These are phyloP conservation scores for Oplegnathus fasciatus DNA, from an alignment of 2,113 vertebrate genomes.

Conservation along the genomic window DNA sequence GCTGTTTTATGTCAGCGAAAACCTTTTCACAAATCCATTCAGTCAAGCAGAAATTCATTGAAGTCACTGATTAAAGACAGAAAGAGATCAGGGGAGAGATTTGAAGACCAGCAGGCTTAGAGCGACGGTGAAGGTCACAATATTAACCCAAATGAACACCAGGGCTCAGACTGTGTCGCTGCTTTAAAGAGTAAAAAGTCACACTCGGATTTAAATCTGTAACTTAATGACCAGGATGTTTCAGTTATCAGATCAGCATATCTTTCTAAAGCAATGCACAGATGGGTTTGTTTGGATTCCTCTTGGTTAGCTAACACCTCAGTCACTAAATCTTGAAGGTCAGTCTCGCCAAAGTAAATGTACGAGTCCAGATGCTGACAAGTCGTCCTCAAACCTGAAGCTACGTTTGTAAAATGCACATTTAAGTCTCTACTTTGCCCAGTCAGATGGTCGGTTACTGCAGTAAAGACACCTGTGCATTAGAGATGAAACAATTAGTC, in stretches of 20 bases:
- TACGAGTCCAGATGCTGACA: background rate
- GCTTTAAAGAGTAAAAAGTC: background rate
- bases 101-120: background rate
- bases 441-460: background rate
- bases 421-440: background rate
- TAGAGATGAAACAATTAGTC: too few species aligned
- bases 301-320: background rate
- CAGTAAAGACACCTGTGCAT: too few species aligned
- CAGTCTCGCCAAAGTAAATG: background rate
- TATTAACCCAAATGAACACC: background rate
- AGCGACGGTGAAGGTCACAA: background rate
- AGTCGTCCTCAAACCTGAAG: background rate
- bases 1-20: background rate
- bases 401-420: background rate
- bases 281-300: background rate
- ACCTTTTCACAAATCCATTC: background rate
- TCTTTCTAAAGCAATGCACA: background rate
- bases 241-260: background rate
- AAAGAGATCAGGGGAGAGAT: conserved; percentile 14
- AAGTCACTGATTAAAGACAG: conserved; percentile 5
- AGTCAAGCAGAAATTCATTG: background rate
- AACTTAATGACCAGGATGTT: background rate
- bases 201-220: background rate
- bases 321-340: background rate
- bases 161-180: background rate